Conservation (phyloP, 2,888 invertebrate species). For the Dolichopus griseipennis region DNA sequence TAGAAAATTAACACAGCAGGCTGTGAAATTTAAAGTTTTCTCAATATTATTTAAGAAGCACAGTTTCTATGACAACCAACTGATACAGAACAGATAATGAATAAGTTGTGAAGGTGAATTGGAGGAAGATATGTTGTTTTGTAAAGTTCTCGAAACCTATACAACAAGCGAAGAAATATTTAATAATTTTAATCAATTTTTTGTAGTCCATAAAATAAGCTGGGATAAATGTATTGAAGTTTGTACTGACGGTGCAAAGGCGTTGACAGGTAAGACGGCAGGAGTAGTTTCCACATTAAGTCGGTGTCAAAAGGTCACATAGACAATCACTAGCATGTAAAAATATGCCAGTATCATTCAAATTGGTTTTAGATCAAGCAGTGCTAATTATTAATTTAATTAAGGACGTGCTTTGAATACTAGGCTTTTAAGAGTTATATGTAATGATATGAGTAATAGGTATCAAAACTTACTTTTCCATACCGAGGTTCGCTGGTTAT, state of each 20-base stretch:
- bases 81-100: too few species aligned
- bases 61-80: too few species aligned
- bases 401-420: slow-evolving; percentile 9
- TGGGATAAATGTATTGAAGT: slow-evolving; percentile 17
- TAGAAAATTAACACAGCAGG: too few species aligned
- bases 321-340: slow-evolving; percentile 16
- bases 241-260: slow-evolving; percentile 16
- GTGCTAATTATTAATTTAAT: slow-evolving; percentile 17
- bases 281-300: slow-evolving; percentile 16
- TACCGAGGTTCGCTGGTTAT: too few species aligned
- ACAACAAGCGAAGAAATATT: slow-evolving; percentile 17
- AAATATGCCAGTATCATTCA: slow-evolving; percentile 17
- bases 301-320: slow-evolving; percentile 15
- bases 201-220: slow-evolving; percentile 15
- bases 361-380: slow-evolving; percentile 17
- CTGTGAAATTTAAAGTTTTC: too few species aligned
- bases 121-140: slow-evolving; percentile 18
- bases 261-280: slow-evolving; percentile 16
- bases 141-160: too few species aligned
- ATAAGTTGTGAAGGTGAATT: neutral
- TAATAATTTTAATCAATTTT: slow-evolving; percentile 17
- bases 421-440: slow-evolving; percentile 4
- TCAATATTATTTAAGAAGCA: too few species aligned
- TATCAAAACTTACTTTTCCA: too few species aligned
- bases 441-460: too few species aligned